Evolutionary conservation across 2,113 vertebrate genomes (phyloP), one percentile per base, ranked within the genome.

Genomic region (Delphinapterus leucas): DNA sequence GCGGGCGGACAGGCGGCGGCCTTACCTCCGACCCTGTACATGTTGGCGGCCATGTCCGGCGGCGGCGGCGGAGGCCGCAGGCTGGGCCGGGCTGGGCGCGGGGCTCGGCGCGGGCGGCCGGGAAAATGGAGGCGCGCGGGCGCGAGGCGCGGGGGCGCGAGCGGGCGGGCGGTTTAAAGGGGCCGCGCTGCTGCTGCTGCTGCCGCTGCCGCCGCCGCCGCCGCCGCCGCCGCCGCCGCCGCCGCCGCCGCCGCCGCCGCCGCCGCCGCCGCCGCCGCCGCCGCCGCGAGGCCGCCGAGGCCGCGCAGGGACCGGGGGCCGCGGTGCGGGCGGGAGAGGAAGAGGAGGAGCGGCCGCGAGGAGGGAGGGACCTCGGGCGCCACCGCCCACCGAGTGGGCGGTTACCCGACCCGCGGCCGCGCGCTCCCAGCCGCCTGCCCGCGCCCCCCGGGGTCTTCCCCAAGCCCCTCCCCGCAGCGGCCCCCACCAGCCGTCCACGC

Each of bases 11-110:
- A 28, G 60, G 68, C 33, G 65, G 96, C 79, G 96, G 92, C 68
- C 98, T 98, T 97, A 98, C 98, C 98, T 98, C 98, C 98, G 81
- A 98, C 98, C 98, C 98, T 96, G 98, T 98, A 98, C 98, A 98
- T 98, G 97, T 98, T 98, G 97, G 98, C 98, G 63, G 98, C 98
- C 98, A 98, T 98, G 96, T 97, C 97, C 97, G 93, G 87, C 84
- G 88, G 97, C 97, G 96, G 91, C 86, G 92, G 96, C 68, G 93
- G 77, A 18, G 80, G 86, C 93, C 77, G 96, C 93, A 38, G 86
- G 73, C 77, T 23, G 76, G 83, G 38, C 85, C 85, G 84, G 88
- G 77, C 67, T 71, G 86, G 61, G 80, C 80, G 73, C 47, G 31
- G 58, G 55, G 77, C 36, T 25, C 38, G 88, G 76, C 73, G 81